phyloP scores from a whole-genome alignment of 92 coral and sea anemone genomes.

The Porites divaricata region DNA sequence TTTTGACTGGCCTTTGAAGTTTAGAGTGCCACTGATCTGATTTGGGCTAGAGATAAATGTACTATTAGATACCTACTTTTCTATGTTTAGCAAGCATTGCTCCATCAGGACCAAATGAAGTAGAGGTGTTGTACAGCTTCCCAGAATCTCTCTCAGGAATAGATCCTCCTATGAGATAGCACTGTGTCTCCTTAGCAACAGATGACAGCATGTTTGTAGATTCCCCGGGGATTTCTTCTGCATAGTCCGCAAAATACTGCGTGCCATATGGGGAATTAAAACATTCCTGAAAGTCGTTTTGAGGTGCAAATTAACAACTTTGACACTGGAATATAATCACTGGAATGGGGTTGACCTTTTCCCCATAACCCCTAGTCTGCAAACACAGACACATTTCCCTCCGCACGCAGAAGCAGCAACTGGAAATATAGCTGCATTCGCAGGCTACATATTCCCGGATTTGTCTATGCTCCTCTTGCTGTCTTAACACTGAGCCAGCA shows the following conservation, averaged over 20 bases:
- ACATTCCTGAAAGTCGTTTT: conserved; percentile 76
- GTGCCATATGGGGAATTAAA: conserved; percentile 98
- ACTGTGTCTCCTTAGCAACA: conserved; percentile 89
- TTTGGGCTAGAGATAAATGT: not conserved
- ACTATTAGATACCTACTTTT: conserved; percentile 51
- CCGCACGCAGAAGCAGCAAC: no score
- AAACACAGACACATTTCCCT: no score
- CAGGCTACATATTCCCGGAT: no score
- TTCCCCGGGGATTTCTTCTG: conserved; percentile 94
- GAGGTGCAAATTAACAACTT: not conserved
- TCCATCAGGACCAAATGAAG: conserved; percentile 89
- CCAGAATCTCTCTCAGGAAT: conserved; percentile 87
- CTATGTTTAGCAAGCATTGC: conserved; percentile 92
- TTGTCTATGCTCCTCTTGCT: no score
- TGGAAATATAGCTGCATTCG: no score
- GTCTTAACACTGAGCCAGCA: no score
- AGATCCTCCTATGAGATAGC: conserved; percentile 89
- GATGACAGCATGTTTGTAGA: conserved; percentile 85
- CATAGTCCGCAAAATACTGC: conserved; percentile 93
- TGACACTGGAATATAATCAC: not conserved
- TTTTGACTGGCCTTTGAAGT: not conserved
- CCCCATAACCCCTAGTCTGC: no score
- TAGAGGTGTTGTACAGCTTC: conserved; percentile 90
- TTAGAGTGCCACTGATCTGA: not conserved
- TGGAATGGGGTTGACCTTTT: not conserved